Evolutionary conservation across 2,113 vertebrate genomes (phyloP).

Genomic region (Ptychochromis oligacanthus): DNA sequence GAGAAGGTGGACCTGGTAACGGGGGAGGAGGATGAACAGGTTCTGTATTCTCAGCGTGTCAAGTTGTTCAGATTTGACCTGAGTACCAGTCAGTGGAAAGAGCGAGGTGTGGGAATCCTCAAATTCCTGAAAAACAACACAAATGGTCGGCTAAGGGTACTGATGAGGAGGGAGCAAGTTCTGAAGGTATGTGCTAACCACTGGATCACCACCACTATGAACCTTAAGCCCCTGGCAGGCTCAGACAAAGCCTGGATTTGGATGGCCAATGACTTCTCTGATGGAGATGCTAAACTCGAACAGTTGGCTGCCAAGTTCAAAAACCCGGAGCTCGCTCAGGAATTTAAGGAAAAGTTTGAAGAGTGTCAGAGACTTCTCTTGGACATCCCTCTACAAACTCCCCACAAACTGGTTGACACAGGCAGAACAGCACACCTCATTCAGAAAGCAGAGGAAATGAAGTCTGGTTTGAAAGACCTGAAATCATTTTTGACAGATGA

Average conservation of each 20-base stretch:
- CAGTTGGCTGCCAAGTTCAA: constrained; percentile 96
- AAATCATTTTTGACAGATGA: constrained; percentile 92
- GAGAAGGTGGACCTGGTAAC: constrained; percentile 95
- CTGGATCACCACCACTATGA: constrained; percentile 98
- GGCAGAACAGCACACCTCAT: constrained; percentile 94
- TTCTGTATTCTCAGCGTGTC: constrained; percentile 91
- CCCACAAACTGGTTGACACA: constrained; percentile 94
- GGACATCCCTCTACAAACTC: constrained; percentile 96
- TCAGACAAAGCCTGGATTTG: constrained; percentile 98
- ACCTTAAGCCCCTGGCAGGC: constrained; percentile 91
- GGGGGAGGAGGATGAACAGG: constrained; percentile 94
- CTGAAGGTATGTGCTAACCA: constrained; percentile 98
- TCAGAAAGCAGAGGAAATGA: constrained; percentile 98
- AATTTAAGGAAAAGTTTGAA: constrained; percentile 96
- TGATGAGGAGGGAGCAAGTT: constrained; percentile 97
- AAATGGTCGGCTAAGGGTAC: constrained; percentile 91
- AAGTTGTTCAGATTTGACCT: constrained; percentile 96
- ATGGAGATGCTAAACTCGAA: constrained; percentile 91
- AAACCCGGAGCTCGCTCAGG: constrained; percentile 89
- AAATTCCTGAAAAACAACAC: constrained; percentile 93
- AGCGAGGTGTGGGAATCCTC: constrained; percentile 91
- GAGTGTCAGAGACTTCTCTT: constrained; percentile 91
- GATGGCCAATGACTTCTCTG: constrained; percentile 95
- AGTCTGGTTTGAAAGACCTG: constrained; percentile 94
- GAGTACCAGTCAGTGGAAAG: constrained; percentile 93